Base-by-base conservation (phyloP, 2,888 invertebrate species). In the Saturnia japonica region DNA sequence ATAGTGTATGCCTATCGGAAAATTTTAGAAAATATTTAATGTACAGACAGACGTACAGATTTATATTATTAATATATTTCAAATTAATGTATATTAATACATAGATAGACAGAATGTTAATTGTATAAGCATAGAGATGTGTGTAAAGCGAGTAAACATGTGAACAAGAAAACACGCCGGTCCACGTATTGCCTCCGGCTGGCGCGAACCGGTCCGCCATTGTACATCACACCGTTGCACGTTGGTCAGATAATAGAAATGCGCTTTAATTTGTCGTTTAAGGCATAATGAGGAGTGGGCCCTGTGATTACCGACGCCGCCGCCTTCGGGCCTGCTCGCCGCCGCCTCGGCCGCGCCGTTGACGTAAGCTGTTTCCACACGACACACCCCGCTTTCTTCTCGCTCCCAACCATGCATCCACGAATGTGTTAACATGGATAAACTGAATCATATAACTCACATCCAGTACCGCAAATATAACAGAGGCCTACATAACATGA, bases 211-310 rank as follows among this genome's bases (percentile, higher is more conserved):
- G 90, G 91, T 90, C 82, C 76, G 79, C 75, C 79, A 81, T 82
- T 80, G 82, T 84, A 84, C 84, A 87, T 88, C 88, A 89, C 86
- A 88, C 87, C 88, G 88, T 88, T n/a, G n/a, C n/a, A n/a, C n/a
- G n/a, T n/a, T 88, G 89, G 90, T 77, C 88, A 89, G 92, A 93
- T 94, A 93, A 93, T 93, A 93, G 93, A 93, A 94, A 92, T 88
- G 91, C 92, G 91, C 89, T 93, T 94, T 94, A 94, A 94, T 93
- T 94, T 94, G 93, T 94, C 93, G 93, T 94, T 94, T 94, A 93
- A 91, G 90, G 90, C 85, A 92, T 93, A 94, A 94, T 94, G 93
- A 94, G 91, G 84, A 85, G 83, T 85, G 83, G 79, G 93, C 91
- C 93, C 95, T 95, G 95, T 95, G 94, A 95, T 95, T 95, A 95